Base-by-base conservation (phyloP, 2,113 vertebrate genomes). In the Bettongia penicillata region DNA sequence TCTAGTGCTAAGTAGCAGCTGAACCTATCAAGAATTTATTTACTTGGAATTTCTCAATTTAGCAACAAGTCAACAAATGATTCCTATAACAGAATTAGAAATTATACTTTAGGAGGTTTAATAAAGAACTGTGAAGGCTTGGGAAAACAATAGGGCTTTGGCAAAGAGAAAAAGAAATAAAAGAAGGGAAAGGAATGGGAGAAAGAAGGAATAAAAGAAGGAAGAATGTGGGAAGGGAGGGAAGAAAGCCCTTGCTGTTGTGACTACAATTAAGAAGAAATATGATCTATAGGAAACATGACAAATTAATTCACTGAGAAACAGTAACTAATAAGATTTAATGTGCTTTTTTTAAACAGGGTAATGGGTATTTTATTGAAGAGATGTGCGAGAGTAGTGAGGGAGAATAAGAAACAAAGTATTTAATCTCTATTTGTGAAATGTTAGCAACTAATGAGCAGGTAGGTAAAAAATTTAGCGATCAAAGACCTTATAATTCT, bases 1-100 rank as follows among this genome's bases (percentile, higher is more conserved):
- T 96, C 96, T 51, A 43, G 53, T 48, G 95, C 94, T 92, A 96
- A 89, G 92, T 94, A 93, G 26, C 91, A 97, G 91, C 84, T 93
- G 51, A 95, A 94, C 47, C 8, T 43, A 93, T 19, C 31, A 84
- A 53, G 68, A 68, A 91, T 95, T 77, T 90, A 91, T 95, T 77
- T 90, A 61, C 92, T 95, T 55, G 57, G 91, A 47, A 92, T 97
- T 97, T 28, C 91, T 92, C 10, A 93, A 84, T 52, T 92, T 93
- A 94, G 93, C 93, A 90, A 93, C 11, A 51, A 53, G 28, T 51
- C 89, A 52, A 28, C 28, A 92, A 28, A 55, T 5, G 57, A n/a
- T 91, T 49, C 57, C 43, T 90, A 95, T 23, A 57, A 53, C 68
- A 93, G 43, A 28, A 26, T 84, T 48, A 91, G 61, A 90, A 93